Base-by-base conservation (phyloP, 2,888 invertebrate genomes). In the Oeneis ivallda region DNA sequence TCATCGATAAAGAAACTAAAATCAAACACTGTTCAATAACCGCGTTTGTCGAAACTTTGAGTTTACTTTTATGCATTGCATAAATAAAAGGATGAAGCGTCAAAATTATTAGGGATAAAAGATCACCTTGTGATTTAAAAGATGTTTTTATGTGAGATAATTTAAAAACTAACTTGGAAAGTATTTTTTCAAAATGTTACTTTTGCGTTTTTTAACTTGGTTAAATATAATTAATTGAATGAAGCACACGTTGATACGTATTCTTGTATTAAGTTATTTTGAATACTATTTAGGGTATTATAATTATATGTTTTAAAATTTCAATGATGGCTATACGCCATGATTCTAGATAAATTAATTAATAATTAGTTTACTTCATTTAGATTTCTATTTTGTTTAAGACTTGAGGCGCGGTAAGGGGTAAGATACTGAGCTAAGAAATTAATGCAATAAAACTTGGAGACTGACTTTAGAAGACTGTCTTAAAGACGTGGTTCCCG, bases 381-480 rank as follows among this genome's bases (percentile, higher is more conserved):
- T 80, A 76, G 75, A 73, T 68, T 76, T 72, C 73, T 82, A 81
- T 78, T 76, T 81, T 77, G 62, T 59, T 54, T 78, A 74, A 76
- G 75, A 75, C 76, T 78, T 74, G 74, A 74, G 73, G 72, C 75
- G 77, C 76, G 77, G 79, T n/a, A n/a, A n/a, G n/a, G n/a, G n/a
- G n/a, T n/a, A n/a, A n/a, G 75, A 77, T 81, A 81, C 78, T 83
- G 84, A 82, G 79, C 80, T 84, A 84, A 79, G 79, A 79, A 86
- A 86, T 85, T 87, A 89, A 89, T 88, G 89, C 91, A 91, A 91
- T 89, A 90, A 83, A 87, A 86, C 83, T 90, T 89, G 89, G 81
- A 91, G 91, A 89, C 91, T 91, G 91, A 91, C 89, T 89, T 89
- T 77, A 89, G 87, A 91, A 91, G 91, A 91, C 91, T 91, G 90